Base-by-base conservation (phyloP, 2,113 vertebrate species). In the Ia io region DNA sequence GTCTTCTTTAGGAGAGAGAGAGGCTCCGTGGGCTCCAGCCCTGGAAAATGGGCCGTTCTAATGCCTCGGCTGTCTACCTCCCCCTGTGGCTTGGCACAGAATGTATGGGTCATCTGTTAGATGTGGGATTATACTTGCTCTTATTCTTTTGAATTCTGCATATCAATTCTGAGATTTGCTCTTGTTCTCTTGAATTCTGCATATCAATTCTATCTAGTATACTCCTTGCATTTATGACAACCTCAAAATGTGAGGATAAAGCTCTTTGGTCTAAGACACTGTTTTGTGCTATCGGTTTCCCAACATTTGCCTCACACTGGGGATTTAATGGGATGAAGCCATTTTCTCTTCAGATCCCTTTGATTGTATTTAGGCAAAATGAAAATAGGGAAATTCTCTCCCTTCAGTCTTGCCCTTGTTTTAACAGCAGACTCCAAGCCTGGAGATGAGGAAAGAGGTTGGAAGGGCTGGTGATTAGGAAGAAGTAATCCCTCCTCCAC, bases 331-430 rank as follows among this genome's bases (percentile, higher is more conserved):
- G 25, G 28, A 82, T 7, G 5, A 91, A 93, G 23, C 23, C 17
- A 51, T 86, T 88, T 94, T 76, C 59, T 79, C 49, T 76, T 92
- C 22, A 32, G 82, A 79, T 74, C n/a, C 32, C 20, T 90, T 61
- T 74, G 61, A 59, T 73, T 85, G 8, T 49, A 51, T 93, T 93
- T 94, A 74, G 49, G 82, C 11, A 85, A 91, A 84, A 77, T 71
- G 56, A 93, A 96, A 95, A 74, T 79, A 90, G 63, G 37, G 56
- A 90, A 53, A 78, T 56, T 79, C 22, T 87, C 59, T 95, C 67
- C 56, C n/a, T 49, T 86, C 5, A 59, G 83, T 18, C 51, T 89
- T 89, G 14, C 28, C 30, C 40, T 93, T 9, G 0, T 93, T 80
- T 84, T 40, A 78, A 78, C 22, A 67, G 42, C 23, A 42, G 51